Evolutionary conservation across 2,888 invertebrate genomes (phyloP), one percentile per base, ranked within the genome.

Genomic region (Hirtodrosophila trivittata): DNA sequence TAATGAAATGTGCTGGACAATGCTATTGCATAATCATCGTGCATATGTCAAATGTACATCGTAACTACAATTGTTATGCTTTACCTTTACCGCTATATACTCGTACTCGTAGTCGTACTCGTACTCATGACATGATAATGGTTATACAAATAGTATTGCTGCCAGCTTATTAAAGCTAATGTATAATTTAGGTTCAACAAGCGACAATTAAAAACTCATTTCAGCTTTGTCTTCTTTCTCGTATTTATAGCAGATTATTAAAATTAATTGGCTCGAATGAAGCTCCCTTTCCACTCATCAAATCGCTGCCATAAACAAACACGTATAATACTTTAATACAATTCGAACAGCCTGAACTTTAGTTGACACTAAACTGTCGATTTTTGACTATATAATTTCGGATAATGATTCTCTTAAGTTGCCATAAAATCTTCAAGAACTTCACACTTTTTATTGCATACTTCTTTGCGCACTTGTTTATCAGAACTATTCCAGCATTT

Each of bases 1-100:
- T 84, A 67, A 85, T 81, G 85, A 77, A 84, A 84, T 71, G 58
- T 60, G 32, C 64, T 51, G 76, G 85, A 85, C 85, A 80, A 81
- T 76, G 70, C 49, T 2, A 74, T 82, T 81, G 82, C 80, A 85
- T 71, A 84, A 81, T 72, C 50, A 39, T 42, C 49, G 58, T 75
- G 69, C 74, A 69, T 65, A 72, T 72, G 71, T 73, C 71, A 68
- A 72, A 57, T 33, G 67, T 55, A 41, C 32, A 46, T 54, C 14
- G 52, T 58, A 69, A 62, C 49, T 62, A 12, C 12, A 30, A n/a
- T 30, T 21, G 28, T 37, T 47, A 13, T 25, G 14, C 28, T 54
- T 28, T 39, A 26, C 28, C 42, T 42, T 56, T 42, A 25, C 30
- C 30, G 41, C 46, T 14, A 26, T 57, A 39, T 51, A n/a, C n/a